Percentiles rank a stretch among this genome's conserved stretches.
Conservation (phyloP, 2,888 invertebrate species). For the Mesoligia furuncula region DNA sequence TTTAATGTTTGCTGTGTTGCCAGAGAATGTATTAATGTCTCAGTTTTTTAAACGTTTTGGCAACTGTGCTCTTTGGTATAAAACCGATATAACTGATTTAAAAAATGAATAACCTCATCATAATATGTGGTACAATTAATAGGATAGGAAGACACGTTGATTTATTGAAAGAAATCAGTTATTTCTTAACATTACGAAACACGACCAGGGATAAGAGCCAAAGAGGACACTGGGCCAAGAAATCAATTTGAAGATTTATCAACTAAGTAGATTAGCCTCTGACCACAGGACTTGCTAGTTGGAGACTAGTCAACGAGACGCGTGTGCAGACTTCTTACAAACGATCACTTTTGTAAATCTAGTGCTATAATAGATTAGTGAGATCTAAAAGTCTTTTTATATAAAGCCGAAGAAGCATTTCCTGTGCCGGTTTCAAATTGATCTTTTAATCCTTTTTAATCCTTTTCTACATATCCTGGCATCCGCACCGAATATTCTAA, state of each 20-base stretch:
- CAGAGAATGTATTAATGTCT: background rate
- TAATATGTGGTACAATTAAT: background rate
- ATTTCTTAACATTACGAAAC: constrained; percentile 8
- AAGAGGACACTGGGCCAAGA: background rate
- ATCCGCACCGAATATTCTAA: constrained; percentile 42
- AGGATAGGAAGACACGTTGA: background rate
- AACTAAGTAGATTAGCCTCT: background rate
- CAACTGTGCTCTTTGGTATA: background rate
- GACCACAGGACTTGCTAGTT: background rate
- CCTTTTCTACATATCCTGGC: constrained; percentile 42
- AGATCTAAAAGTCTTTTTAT: background rate
- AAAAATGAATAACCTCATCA: background rate
- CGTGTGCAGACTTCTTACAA: background rate
- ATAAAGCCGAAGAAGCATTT: constrained; percentile 8
- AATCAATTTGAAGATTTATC: constrained; percentile 14
- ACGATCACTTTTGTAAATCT: background rate
- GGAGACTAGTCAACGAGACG: background rate
- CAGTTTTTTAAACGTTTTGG: background rate
- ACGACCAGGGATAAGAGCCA: background rate
- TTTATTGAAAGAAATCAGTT: constrained; percentile 1
- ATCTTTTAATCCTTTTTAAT: constrained; percentile 47
- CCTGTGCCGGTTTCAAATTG: constrained; percentile 26
- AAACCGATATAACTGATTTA: background rate
- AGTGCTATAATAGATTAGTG: background rate
- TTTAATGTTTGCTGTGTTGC: constrained; percentile 27